Evolutionary conservation across 2,888 invertebrate genomes (phyloP).

Genomic region (Ochropleura leucogaster): DNA sequence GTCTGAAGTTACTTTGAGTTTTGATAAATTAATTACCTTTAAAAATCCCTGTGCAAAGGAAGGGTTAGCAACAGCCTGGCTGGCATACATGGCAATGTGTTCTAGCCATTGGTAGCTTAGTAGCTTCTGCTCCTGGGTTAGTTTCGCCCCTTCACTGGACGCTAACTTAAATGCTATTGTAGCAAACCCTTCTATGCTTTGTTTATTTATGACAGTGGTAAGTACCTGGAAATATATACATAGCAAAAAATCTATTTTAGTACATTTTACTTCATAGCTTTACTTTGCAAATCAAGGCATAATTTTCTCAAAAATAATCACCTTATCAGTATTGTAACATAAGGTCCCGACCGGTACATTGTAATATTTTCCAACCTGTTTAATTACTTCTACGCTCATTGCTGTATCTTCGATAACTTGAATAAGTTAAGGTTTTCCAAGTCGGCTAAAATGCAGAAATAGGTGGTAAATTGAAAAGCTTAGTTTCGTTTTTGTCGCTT

Average conservation of each 20-base stretch:
- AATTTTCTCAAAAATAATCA: slow-evolving; percentile 58
- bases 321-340: slow-evolving; percentile 90
- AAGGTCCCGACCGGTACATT: slow-evolving; percentile 88
- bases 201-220: slow-evolving; percentile 83
- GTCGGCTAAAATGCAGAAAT: not conserved
- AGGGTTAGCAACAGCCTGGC: slow-evolving; percentile 85
- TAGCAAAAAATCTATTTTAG: not conserved
- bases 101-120: slow-evolving; percentile 93
- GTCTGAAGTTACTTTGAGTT: not conserved
- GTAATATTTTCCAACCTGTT: slow-evolving; percentile 89
- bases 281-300: not conserved
- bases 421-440: not conserved
- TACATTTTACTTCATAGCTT: not conserved
- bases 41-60: slow-evolving; percentile 86
- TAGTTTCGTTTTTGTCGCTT: not conserved
- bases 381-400: slow-evolving; percentile 84
- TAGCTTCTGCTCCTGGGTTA: slow-evolving; percentile 83
- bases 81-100: slow-evolving; percentile 90
- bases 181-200: slow-evolving; percentile 88
- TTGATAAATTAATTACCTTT: slow-evolving; percentile 79
- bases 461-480: not conserved
- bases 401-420: not conserved
- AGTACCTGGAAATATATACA: slow-evolving; percentile 83
- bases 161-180: slow-evolving; percentile 88
- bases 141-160: slow-evolving; percentile 79